phyloP scores from a whole-genome alignment of 2,888 invertebrate genomes.

The Diarsia rubi region DNA sequence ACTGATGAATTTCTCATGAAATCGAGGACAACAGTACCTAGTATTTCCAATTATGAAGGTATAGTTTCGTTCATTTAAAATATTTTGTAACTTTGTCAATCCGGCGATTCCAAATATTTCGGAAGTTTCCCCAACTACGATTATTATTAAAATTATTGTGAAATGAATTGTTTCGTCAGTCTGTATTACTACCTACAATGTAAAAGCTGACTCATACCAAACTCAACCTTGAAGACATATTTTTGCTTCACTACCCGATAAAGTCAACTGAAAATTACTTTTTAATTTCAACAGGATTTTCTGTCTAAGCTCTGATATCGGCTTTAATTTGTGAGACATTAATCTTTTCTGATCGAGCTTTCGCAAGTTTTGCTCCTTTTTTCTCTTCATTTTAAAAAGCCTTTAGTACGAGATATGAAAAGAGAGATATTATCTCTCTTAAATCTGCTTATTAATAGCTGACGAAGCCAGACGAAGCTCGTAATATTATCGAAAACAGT shows the following conservation, averaged over 20 bases:
- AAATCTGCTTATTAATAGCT: not conserved
- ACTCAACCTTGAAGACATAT: not conserved
- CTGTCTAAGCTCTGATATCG: slow-evolving; percentile 44
- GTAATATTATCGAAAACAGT: not conserved
- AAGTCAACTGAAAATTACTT: slow-evolving; percentile 41
- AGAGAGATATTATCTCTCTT: not conserved
- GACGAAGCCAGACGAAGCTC: too few relatives aligned
- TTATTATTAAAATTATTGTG: not conserved
- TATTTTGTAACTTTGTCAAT: not conserved
- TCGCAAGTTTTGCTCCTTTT: slow-evolving; percentile 10
- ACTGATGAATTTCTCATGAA: not conserved
- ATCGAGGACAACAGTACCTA: not conserved
- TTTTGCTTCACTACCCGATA: slow-evolving; percentile 5
- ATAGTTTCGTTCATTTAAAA: not conserved
- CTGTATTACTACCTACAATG: not conserved
- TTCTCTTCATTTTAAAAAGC: slow-evolving; percentile 38
- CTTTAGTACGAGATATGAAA: slow-evolving; percentile 9
- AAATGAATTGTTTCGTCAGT: not conserved
- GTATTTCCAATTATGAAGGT: not conserved
- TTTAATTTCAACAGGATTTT: slow-evolving; percentile 50
- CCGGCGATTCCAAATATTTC: not conserved
- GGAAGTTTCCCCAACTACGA: not conserved
- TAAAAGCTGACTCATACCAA: not conserved
- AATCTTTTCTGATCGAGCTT: slow-evolving; percentile 42
- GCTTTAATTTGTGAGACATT: slow-evolving; percentile 44